phyloP scores from a whole-genome alignment of 2,888 invertebrate genomes.

The Apeira syringaria region DNA sequence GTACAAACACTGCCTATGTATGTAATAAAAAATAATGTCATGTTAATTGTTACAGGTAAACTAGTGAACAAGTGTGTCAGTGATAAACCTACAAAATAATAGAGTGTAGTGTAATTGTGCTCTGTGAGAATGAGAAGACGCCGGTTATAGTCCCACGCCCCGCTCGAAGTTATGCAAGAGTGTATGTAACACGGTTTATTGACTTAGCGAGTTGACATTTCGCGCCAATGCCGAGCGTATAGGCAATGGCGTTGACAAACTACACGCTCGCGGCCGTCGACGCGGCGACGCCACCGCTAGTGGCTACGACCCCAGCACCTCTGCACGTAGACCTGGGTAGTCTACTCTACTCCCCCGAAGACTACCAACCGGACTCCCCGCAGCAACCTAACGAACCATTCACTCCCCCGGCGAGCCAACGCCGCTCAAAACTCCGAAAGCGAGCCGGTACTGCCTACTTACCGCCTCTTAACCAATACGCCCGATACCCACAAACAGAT shows the following conservation, averaged over 20 bases:
- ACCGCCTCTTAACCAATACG: constrained; percentile 71
- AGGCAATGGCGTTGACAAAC: constrained; percentile 75
- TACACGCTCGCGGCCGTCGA: constrained; percentile 64
- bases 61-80: constrained; percentile 40
- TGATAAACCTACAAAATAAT: constrained; percentile 36
- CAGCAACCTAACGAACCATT: constrained; percentile 58
- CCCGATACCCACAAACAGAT: constrained; percentile 65
- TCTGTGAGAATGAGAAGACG: constrained; percentile 60
- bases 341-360: constrained; percentile 72
- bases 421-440: constrained; percentile 68
- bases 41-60: constrained; percentile 62
- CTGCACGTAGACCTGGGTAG: constrained; percentile 65
- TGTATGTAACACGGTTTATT: constrained; percentile 53
- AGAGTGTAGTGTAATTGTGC: constrained; percentile 50
- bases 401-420: constrained; percentile 52
- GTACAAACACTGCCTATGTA: no score
- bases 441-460: constrained; percentile 74
- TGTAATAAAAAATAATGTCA: no score
- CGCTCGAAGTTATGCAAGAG: constrained; percentile 61
- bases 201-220: constrained; percentile 63
- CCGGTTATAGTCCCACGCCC: constrained; percentile 48
- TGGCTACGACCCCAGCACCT: constrained; percentile 57
- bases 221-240: constrained; percentile 63
- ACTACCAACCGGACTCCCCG: constrained; percentile 52
- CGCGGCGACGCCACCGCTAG: constrained; percentile 60